Percentiles rank a stretch among this genome's conserved stretches.
phyloP scores from a whole-genome alignment of 2,888 invertebrate species.

The Tetropium fuscum region DNA sequence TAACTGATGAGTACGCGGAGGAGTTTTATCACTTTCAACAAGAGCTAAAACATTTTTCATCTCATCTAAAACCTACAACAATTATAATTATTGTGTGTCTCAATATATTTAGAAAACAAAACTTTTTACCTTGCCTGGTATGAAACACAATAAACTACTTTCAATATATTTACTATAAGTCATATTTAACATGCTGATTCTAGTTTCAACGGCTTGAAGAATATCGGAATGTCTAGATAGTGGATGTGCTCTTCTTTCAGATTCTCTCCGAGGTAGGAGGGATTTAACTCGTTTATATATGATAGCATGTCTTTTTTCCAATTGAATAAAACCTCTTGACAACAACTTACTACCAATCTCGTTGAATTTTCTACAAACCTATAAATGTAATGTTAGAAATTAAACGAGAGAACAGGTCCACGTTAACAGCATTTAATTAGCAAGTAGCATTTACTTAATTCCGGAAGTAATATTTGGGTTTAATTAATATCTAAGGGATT shows the following conservation, averaged over 20 bases:
- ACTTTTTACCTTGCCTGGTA: conserved; percentile 85
- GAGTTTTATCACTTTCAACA: conserved; percentile 75
- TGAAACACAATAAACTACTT: conserved; percentile 87
- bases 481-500: too few species aligned
- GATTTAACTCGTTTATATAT: conserved; percentile 84
- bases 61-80: conserved; percentile 86
- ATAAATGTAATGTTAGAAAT: conserved; percentile 30
- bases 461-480: too few species aligned
- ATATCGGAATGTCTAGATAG: conserved; percentile 91
- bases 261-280: conserved; percentile 87
- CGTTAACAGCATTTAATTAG: background rate
- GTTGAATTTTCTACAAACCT: conserved; percentile 87
- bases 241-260: conserved; percentile 87
- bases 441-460: too few species aligned
- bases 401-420: background rate
- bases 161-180: conserved; percentile 92
- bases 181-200: conserved; percentile 93
- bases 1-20: conserved; percentile 80
- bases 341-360: conserved; percentile 79
- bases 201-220: conserved; percentile 89
- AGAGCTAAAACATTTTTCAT: conserved; percentile 79
- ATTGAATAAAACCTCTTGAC: conserved; percentile 85
- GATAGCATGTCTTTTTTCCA: conserved; percentile 80
- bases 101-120: background rate
- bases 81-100: background rate